Percentiles rank a stretch among this genome's conserved stretches.
Conservation (phyloP, 2,113 vertebrate species). For the Danio rerio region GRCz12tu NC_133198.1:20920501-20921000, state of each 20-base stretch:
- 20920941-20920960: neutral
- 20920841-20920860: neutral
- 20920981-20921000: neutral
- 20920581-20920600: neutral
- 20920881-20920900: neutral
- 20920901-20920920: neutral
- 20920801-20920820: conserved; percentile 64
- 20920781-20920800: conserved; percentile 69
- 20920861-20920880: conserved; percentile 14
- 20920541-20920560: too few species aligned
- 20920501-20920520: too few species aligned
- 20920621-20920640: conserved; percentile 76
- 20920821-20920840: neutral
- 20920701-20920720: conserved; percentile 56
- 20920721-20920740: conserved; percentile 79
- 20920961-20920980: neutral
- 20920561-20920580: too few species aligned
- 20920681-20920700: neutral
- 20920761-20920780: conserved; percentile 78
- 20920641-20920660: conserved; percentile 75
- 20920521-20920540: too few species aligned
- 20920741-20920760: conserved; percentile 79
- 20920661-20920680: conserved; percentile 71
- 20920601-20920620: conserved; percentile 50
- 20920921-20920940: neutral